Evolutionary conservation across 2,113 vertebrate species (phyloP).

Genomic region (Vanacampus margaritifer): DNA sequence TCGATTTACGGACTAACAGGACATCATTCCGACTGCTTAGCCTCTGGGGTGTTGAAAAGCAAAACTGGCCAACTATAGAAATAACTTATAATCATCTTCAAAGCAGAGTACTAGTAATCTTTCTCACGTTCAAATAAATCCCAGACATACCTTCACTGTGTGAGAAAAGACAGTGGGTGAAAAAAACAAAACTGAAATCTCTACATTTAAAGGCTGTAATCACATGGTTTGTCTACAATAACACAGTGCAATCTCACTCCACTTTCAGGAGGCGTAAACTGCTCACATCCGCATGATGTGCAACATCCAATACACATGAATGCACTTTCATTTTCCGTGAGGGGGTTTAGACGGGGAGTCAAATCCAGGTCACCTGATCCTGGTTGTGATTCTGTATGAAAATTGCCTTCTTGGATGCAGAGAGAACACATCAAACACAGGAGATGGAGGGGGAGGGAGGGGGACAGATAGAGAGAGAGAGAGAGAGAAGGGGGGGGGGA

Average conservation of each 20-base stretch:
- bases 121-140: constrained; percentile 25
- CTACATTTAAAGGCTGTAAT: constrained; percentile 21
- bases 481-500: constrained; percentile 6
- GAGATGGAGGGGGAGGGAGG: constrained; percentile 14
- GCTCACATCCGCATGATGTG: constrained; percentile 46
- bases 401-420: constrained; percentile 64
- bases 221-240: constrained; percentile 43
- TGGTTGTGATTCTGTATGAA: constrained; percentile 69
- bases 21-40: constrained; percentile 19
- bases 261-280: constrained; percentile 45
- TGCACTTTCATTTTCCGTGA: constrained; percentile 61
- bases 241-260: constrained; percentile 29
- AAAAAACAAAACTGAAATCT: constrained; percentile 21
- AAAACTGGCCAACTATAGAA: constrained; percentile 15
- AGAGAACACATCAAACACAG: constrained; percentile 54
- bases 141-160: constrained; percentile 23
- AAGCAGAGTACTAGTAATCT: neutral
- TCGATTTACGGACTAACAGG: constrained; percentile 47
- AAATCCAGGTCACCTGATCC: constrained; percentile 72
- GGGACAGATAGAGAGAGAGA: neutral
- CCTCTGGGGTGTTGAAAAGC: constrained; percentile 4
- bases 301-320: constrained; percentile 58
- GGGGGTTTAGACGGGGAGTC: constrained; percentile 62
- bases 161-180: constrained; percentile 9
- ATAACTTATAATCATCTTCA: constrained; percentile 2